These are phyloP conservation scores for Octodon degus DNA, from an alignment of 2,113 vertebrate species.

Conservation along the genomic window DNA sequence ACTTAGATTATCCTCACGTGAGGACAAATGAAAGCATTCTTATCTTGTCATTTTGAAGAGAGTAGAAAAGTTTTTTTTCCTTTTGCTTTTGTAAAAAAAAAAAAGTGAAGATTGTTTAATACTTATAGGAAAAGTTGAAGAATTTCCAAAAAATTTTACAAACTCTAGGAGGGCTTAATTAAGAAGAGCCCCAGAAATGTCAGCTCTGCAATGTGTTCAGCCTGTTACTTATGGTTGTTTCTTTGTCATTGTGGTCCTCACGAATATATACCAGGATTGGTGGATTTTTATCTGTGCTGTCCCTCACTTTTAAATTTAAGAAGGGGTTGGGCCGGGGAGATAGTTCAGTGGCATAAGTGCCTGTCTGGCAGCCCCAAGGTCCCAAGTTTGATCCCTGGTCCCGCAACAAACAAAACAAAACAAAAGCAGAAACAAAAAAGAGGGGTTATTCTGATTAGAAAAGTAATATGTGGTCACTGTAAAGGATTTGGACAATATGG, in stretches of 20 bases:
- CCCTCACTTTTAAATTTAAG: not conserved
- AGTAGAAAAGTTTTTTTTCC: conserved; percentile 5
- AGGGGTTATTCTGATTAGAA: not conserved
- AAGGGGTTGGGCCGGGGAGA: not conserved
- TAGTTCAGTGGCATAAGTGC: no score
- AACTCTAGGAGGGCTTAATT: not conserved
- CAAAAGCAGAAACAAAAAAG: no score
- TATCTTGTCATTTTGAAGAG: conserved; percentile 49
- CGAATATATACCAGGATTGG: not conserved
- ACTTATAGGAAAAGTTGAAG: conserved; percentile 60
- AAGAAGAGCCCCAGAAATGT: not conserved
- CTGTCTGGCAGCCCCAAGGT: no score
- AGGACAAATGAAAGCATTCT: conserved; percentile 54
- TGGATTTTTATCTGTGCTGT: not conserved
- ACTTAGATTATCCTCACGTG: conserved; percentile 48
- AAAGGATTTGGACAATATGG: conserved; percentile 25
- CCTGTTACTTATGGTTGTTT: not conserved
- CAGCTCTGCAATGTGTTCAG: accelerated
- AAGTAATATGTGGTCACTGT: not conserved
- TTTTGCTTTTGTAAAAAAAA: not conserved
- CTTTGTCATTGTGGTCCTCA: not conserved
- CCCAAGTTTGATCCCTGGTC: no score
- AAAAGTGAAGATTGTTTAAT: conserved; percentile 58
- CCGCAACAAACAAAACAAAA: no score
- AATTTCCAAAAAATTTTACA: conserved; percentile 38